Conservation (phyloP, 2,888 invertebrate genomes). For the Abrostola triplasia region DNA sequence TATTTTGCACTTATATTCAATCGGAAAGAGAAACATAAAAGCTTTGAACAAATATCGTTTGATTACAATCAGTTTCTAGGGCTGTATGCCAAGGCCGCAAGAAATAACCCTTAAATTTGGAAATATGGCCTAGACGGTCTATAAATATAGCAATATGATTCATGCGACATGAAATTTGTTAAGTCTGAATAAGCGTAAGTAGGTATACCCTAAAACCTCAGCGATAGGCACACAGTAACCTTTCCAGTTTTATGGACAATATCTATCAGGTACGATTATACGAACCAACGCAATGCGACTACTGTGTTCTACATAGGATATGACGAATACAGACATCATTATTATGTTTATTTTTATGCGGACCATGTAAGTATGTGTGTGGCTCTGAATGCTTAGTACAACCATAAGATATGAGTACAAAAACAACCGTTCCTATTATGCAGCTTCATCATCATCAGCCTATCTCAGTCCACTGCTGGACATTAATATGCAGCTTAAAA, state of each 20-base stretch:
- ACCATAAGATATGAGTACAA: no score
- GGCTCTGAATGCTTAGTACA: no score
- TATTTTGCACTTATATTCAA: conserved; percentile 32
- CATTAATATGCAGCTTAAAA: background rate
- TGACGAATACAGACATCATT: no score
- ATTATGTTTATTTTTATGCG: no score
- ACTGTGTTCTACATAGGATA: background rate
- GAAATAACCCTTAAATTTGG: conserved; percentile 11
- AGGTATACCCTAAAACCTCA: background rate
- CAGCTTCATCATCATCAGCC: no score
- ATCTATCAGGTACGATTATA: background rate
- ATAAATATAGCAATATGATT: conserved; percentile 23
- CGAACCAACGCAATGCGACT: conserved; percentile 1
- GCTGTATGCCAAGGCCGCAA: conserved; percentile 19
- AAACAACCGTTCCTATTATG: no score
- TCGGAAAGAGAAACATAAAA: conserved; percentile 14
- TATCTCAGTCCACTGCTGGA: no score
- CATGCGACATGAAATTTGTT: conserved; percentile 8
- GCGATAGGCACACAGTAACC: background rate
- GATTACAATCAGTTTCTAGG: conserved; percentile 2
- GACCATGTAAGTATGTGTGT: no score
- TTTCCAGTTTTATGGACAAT: background rate
- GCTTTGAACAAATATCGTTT: background rate
- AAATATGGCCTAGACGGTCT: conserved; percentile 13
- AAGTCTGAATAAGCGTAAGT: conserved; percentile 3